Percentiles rank a stretch among this genome's conserved stretches.
phyloP scores from a whole-genome alignment of 2,797 vertebrate species.

The Anomalospiza imberbis region DNA sequence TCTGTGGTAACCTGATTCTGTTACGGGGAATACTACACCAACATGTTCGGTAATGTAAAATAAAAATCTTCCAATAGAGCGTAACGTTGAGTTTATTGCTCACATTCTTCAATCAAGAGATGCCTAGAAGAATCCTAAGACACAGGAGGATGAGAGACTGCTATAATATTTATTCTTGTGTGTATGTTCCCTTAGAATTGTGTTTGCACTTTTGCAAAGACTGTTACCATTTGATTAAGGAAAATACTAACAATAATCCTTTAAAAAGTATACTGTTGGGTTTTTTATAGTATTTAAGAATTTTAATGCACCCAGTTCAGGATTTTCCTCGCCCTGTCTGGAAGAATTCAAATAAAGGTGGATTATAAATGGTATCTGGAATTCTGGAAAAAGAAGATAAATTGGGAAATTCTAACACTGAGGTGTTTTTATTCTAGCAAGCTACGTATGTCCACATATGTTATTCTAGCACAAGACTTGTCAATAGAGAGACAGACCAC shows the following conservation, averaged over 20 bases:
- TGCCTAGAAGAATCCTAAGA: neutral
- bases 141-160: neutral
- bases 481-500: neutral
- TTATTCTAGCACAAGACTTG: neutral
- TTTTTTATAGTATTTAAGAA: neutral
- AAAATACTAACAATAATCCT: neutral
- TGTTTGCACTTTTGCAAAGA: neutral
- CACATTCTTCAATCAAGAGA: neutral
- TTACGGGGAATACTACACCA: neutral
- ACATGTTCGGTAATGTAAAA: neutral
- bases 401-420: neutral
- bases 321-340: neutral
- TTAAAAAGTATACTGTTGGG: neutral
- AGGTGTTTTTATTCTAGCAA: neutral
- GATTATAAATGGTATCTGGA: neutral
- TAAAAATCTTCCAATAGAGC: neutral
- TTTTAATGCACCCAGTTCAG: neutral
- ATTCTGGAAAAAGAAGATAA: neutral
- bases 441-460: neutral
- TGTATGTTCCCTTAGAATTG: neutral
- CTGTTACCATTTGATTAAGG: neutral
- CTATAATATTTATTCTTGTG: neutral
- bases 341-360: neutral
- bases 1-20: fast-evolving
- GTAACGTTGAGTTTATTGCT: neutral